phyloP scores from a whole-genome alignment of 1,140 invertebrate genomes.

The Triops cancriformis region DNA sequence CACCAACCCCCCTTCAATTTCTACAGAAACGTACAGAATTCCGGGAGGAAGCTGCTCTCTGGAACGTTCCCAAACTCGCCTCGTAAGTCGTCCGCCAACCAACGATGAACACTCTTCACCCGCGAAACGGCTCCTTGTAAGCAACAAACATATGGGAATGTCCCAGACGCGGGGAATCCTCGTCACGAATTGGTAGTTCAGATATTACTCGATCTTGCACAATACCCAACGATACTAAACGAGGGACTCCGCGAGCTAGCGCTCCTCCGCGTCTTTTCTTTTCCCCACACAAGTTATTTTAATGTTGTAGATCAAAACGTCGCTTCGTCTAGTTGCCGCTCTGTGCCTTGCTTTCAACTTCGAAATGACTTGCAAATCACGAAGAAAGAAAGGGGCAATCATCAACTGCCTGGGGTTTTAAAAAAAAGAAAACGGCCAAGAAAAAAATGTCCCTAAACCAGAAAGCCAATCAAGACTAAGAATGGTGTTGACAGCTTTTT shows the following conservation, averaged over 20 bases:
- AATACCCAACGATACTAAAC: no score
- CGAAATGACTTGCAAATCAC: background rate
- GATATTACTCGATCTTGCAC: no score
- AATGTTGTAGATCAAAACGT: background rate
- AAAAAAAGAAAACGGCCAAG: background rate
- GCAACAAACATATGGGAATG: background rate
- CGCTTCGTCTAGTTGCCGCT: background rate
- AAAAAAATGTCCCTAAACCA: background rate
- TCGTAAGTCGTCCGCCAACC: no score
- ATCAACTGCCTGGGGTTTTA: background rate
- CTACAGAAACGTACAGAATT: no score
- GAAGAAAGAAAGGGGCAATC: background rate
- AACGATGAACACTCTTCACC: no score
- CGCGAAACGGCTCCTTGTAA: no score
- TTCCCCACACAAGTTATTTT: background rate
- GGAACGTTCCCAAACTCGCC: no score
- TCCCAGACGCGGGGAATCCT: no score
- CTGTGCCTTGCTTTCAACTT: background rate
- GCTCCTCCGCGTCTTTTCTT: background rate
- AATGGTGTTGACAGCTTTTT: background rate
- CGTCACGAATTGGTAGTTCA: no score
- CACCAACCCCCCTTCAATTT: no score
- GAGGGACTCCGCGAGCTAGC: no score
- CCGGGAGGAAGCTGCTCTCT: no score
- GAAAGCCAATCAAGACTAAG: slow-evolving; percentile 10